phyloP scores from a whole-genome alignment of 2,113 vertebrate genomes.

The Brachirus orientalis region DNA sequence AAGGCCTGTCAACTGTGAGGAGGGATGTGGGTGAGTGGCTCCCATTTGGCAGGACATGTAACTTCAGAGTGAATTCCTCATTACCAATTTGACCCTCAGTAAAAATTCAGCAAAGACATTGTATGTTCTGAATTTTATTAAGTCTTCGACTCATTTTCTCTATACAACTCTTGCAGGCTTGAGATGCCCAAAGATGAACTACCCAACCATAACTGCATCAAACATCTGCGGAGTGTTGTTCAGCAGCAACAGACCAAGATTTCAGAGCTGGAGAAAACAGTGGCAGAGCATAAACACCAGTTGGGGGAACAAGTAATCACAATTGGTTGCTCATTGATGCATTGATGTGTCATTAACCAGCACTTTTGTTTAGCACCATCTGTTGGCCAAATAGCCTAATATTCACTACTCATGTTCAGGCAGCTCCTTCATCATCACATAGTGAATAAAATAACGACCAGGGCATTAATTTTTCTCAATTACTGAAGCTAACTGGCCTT shows the following conservation, averaged over 20 bases:
- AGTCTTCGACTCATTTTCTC: not conserved
- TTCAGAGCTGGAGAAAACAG: slow-evolving; percentile 93
- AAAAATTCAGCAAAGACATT: not conserved
- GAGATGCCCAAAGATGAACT: slow-evolving; percentile 99
- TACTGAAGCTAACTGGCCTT: no score
- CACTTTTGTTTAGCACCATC: no score
- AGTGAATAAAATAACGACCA: no score
- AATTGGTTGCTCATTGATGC: not conserved
- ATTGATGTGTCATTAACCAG: no score
- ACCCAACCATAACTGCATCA: slow-evolving; percentile 96
- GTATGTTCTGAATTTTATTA: not conserved
- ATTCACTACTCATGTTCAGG: no score
- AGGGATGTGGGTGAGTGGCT: slow-evolving; percentile 92
- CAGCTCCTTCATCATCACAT: no score
- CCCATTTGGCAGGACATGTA: not conserved
- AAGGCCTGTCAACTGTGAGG: slow-evolving; percentile 94
- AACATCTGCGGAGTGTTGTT: slow-evolving; percentile 91
- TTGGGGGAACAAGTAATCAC: slow-evolving; percentile 91
- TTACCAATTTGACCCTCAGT: not conserved
- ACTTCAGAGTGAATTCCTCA: no score
- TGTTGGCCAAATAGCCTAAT: no score
- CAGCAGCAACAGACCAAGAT: slow-evolving; percentile 95
- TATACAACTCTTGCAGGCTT: slow-evolving; percentile 77
- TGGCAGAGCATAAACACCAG: slow-evolving; percentile 95
- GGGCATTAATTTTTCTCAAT: no score